A percentile compares a stretch with the other conserved stretches of the same genome.
These are phyloP conservation scores for Peromyscus aztecus DNA, from an alignment of 2,797 vertebrate species.

Conservation along the genomic window DNA sequence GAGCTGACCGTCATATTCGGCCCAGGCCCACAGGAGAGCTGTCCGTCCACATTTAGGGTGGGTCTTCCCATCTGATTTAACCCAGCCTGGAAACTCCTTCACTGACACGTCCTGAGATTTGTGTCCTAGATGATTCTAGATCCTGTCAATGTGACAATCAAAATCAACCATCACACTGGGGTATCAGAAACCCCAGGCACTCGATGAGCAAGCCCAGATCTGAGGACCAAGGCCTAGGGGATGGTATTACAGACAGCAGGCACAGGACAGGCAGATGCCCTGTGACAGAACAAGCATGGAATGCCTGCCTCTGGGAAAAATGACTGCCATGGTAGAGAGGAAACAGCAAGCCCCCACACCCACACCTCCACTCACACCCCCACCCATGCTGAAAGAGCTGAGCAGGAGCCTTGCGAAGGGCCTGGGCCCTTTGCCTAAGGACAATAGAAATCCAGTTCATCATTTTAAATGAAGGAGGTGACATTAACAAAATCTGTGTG, in stretches of 20 bases:
- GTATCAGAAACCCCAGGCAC: not conserved
- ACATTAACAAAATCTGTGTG: not conserved
- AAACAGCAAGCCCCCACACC: not conserved
- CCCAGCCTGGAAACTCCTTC: not conserved
- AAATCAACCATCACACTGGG: not conserved
- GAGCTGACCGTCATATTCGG: not conserved
- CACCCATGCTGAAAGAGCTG: not conserved
- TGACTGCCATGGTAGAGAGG: not conserved
- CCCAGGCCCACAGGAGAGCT: not conserved
- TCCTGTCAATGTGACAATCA: not conserved
- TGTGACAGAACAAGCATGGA: not conserved
- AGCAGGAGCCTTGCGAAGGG: not conserved
- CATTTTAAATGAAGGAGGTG: not conserved
- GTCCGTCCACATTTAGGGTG: not conserved
- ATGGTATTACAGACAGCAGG: not conserved
- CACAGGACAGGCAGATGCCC: not conserved
- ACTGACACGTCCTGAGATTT: not conserved
- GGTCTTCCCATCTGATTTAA: not conserved
- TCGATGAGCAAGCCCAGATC: too few species aligned
- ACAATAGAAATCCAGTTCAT: not conserved
- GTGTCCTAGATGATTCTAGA: not conserved
- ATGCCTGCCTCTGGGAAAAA: fast-evolving
- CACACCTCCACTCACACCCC: not conserved
- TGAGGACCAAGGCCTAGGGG: not conserved
- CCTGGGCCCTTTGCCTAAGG: not conserved